Evolutionary conservation across 2,888 invertebrate species (phyloP), one percentile per base, ranked within the genome.

Genomic region (Leucania comma): DNA sequence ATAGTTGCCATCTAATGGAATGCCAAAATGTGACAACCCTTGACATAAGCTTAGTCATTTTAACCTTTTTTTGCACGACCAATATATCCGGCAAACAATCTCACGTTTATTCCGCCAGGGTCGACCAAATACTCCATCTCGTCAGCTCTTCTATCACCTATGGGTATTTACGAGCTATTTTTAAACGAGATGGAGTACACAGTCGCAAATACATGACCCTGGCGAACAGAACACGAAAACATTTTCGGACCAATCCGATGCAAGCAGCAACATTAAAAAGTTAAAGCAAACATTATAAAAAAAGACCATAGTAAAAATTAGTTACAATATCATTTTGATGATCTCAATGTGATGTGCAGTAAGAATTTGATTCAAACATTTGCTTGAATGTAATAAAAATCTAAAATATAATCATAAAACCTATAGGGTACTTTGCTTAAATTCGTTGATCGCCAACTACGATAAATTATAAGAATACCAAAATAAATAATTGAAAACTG

Each of bases 401-500:
- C 9, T 72, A 51, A 58, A 54, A 35, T 48, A 48, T 22, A 50
- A 50, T 42, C n/a, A 74, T 50, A 50, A 77, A 54, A 79, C 29
- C 29, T 61, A 64, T 14, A 48, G 2, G 46, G 38, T 60, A 61
- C 50, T 35, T 65, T 65, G 62, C 62, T 78, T 63, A 53, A 66
- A 64, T 66, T 78, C 63, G 57, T 70, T 65, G 61, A 75, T 78
- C 50, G 42, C 14, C 46, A 67, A 48, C 58, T 59, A 60, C 3
- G 58, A 22, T 48, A n/a, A 66, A 48, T 32, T 53, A 60, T 29
- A 72, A 3, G 12, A 61, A 35, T 54, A 56, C 24, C 20, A 54
- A 50, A 35, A 68, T 48, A 53, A 54, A 54, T 60, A 60, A 76
- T 76, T 54, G 26, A 56, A 59, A 35, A 42, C 20, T 22, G 57